Base-by-base conservation (phyloP, 2,888 invertebrate genomes). In the Erebia aethiops region DNA sequence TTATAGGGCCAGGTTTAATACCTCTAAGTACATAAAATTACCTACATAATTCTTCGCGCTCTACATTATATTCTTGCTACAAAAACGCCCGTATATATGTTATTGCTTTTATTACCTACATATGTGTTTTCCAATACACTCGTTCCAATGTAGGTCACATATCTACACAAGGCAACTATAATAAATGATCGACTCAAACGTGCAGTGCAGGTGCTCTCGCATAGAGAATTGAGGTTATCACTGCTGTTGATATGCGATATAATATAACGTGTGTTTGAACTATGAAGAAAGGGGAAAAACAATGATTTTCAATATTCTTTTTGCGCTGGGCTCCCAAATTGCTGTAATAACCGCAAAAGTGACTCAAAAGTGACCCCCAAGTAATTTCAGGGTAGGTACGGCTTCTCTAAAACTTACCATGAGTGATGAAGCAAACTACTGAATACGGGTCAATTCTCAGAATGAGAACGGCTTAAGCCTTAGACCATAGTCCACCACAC, bases 171-270 rank as follows among this genome's bases (percentile, higher is more conserved):
- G 60, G 60, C 60, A 60, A 26, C 21, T 26, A 61, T 57, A 65
- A 67, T 67, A 35, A 35, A 35, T 71, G 69, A 69, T 69, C 67
- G 64, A 70, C 57, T 66, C 21, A 14, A n/a, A 49, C 11, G 21
- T 46, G 35, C 57, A 46, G 35, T 57, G 51, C 57, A 64, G 69
- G 72, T 74, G 69, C n/a, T n/a, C n/a, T 35, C 14, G 62, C 11
- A 69, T 57, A 67, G 35, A 56, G 61, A 41, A 74, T 71, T 72
- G 67, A 74, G 74, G 75, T 75, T 74, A 74, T 74, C 75, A 60
- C 18, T 16, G 60, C 21, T 62, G 69, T 67, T 72, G 74, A 72
- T 66, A 68, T 21, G 10, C 52, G 66, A 68, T 74, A 75, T 75
- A 70, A 54, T 58, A 5, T 16, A 52, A 26, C n/a, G 1, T 9